Base-by-base conservation (phyloP, 1,140 invertebrate species). In the Atta cephalotes region DNA sequence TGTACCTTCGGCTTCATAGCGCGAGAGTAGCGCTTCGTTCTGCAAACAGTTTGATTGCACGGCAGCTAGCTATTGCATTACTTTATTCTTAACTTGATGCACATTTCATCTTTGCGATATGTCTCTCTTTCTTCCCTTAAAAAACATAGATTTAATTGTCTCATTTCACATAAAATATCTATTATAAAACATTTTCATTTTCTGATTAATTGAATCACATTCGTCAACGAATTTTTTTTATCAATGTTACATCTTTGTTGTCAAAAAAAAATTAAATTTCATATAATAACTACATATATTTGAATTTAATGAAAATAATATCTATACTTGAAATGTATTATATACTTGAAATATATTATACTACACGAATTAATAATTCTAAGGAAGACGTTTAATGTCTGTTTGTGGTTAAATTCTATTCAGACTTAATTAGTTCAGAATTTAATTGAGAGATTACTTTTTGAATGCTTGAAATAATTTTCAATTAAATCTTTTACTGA, bases 41-140 rank as follows among this genome's bases (percentile, higher is more conserved):
- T 72, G 76, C 89, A 89, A 91, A 91, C 86, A 87, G 79, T 86
- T 88, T 77, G 90, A 88, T 87, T 76, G 66, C 62, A 45, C 79
- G 76, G 56, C n/a, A 49, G 86, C 62, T 28, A 62, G 60, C 31
- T 78, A 79, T 85, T 74, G 74, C 63, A 45, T 85, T 79, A 85
- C 74, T 77, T 58, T 58, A 79, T 45, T 21, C 49, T 45, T 51
- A 21, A 51, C 56, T 79, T 84, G 31, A 31, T 35, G 5, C 14
- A 25, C 9, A 21, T 21, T 35, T 65, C 60, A 77, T 78, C 60
- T 39, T 31, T 39, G 10, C 16, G n/a, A 4, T 10, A 14, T 82
- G 25, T 62, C 39, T 60, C 39, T 49, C n/a, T 21, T 25, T 45
- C 4, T 28, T 39, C 21, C n/a, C 21, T 63, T 14, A 58, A 58